Percentiles rank a stretch among this genome's conserved stretches.
These are phyloP conservation scores for Carposina sasakii DNA, from an alignment of 1,140 invertebrate genomes.

Conservation along the genomic window DNA sequence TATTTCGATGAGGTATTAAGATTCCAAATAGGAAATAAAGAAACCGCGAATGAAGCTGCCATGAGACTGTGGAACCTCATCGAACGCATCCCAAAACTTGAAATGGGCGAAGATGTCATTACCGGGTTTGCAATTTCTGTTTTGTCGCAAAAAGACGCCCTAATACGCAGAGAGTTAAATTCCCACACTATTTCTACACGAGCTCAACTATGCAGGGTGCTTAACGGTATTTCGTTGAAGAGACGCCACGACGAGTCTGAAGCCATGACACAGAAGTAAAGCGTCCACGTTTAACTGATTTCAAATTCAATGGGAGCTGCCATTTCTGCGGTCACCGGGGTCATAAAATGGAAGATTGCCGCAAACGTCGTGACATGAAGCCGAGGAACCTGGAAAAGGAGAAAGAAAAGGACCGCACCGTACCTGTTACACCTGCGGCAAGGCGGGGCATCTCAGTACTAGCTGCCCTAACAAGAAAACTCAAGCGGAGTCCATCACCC, in stretches of 20 bases:
- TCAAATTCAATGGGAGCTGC: neutral
- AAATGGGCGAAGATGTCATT: neutral
- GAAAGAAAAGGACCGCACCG: neutral
- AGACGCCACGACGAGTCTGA: neutral
- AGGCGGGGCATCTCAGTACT: neutral
- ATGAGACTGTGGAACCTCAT: neutral
- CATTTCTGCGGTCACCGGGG: neutral
- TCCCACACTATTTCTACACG: neutral
- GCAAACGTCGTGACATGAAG: neutral
- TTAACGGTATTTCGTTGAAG: neutral
- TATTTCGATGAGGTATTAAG: neutral
- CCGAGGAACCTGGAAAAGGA: neutral
- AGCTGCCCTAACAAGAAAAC: neutral
- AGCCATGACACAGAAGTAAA: neutral
- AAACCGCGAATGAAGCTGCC: neutral
- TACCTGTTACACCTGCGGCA: neutral
- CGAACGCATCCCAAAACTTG: neutral
- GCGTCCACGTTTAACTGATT: neutral
- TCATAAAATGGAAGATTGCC: neutral
- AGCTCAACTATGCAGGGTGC: neutral
- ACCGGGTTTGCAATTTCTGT: neutral
- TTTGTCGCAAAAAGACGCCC: neutral
- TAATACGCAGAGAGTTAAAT: neutral
- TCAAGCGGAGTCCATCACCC: neutral
- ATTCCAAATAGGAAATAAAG: neutral